Percentiles rank a stretch among this genome's conserved stretches.
These are phyloP conservation scores for Hippocampus comes DNA, from an alignment of 2,113 vertebrate genomes.

Conservation along the genomic window DNA sequence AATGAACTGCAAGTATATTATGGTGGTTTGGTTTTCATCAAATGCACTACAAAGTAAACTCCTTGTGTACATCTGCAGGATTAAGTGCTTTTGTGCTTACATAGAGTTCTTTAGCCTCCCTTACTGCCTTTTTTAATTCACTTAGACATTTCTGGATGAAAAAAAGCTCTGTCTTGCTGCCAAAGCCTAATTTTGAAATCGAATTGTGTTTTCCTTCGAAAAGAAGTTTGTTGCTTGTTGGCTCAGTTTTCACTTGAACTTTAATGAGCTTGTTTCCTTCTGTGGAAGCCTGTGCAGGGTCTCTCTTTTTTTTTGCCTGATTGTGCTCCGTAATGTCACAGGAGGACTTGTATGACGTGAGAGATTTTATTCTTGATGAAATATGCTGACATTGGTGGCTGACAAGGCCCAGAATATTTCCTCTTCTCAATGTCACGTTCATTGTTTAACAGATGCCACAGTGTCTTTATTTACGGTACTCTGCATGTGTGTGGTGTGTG, in stretches of 20 bases:
- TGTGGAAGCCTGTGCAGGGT: not conserved
- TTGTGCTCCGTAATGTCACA: not conserved
- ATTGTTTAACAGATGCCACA: conserved; percentile 2
- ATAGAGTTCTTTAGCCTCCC: not conserved
- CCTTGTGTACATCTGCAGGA: not conserved
- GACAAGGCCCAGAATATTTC: conserved; percentile 45
- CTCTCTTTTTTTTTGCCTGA: conserved; percentile 21
- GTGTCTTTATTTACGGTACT: not conserved
- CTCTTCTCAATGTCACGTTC: conserved; percentile 33
- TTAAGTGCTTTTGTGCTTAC: not conserved
- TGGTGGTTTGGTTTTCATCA: no score
- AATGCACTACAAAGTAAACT: not conserved
- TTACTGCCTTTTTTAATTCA: not conserved
- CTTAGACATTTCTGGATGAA: not conserved
- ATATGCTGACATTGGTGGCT: conserved; percentile 33
- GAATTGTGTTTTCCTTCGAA: not conserved
- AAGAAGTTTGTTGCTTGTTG: conserved; percentile 7
- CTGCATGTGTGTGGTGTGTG: not conserved
- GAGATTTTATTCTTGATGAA: conserved; percentile 28
- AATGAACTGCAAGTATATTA: not conserved
- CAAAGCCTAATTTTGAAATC: not conserved
- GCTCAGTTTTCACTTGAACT: not conserved
- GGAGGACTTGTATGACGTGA: conserved; percentile 12
- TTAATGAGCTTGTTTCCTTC: conserved; percentile 5
- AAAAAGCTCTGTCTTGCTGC: not conserved